These are phyloP conservation scores for Germaria angustata DNA, from an alignment of 2,888 invertebrate species.

Conservation along the genomic window DNA sequence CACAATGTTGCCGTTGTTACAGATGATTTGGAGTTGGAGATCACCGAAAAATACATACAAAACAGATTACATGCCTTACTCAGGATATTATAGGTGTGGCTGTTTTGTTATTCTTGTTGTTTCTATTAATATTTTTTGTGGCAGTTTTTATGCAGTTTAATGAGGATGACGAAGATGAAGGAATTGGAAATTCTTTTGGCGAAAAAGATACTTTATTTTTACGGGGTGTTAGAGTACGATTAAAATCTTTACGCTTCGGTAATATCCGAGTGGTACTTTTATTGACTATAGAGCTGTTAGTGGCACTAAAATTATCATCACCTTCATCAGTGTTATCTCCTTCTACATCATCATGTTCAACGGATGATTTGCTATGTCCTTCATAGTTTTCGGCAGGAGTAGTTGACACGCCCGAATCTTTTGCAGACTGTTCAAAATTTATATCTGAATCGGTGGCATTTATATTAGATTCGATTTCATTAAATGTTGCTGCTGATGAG, in stretches of 20 bases:
- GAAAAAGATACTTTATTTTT: neutral
- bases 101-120: constrained; percentile 32
- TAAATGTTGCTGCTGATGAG: neutral
- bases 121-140: constrained; percentile 27
- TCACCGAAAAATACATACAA: neutral
- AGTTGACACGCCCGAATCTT: neutral
- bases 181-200: constrained; percentile 2
- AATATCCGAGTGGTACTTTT: neutral
- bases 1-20: neutral
- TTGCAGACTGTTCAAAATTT: constrained; percentile 8
- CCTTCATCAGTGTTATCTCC: neutral
- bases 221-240: constrained; percentile 21
- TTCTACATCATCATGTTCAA: neutral
- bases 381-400: neutral
- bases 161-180: neutral
- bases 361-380: neutral
- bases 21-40: constrained; percentile 4
- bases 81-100: constrained; percentile 33
- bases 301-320: neutral
- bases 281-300: neutral
- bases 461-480: neutral
- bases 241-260: constrained; percentile 26
- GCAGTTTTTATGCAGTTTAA: constrained; percentile 7
- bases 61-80: constrained; percentile 32
- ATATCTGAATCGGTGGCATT: neutral